A percentile compares a stretch with the other conserved stretches of the same genome.
phyloP scores from a whole-genome alignment of 1,140 invertebrate species.

The Camponotus pennsylvanicus region DNA sequence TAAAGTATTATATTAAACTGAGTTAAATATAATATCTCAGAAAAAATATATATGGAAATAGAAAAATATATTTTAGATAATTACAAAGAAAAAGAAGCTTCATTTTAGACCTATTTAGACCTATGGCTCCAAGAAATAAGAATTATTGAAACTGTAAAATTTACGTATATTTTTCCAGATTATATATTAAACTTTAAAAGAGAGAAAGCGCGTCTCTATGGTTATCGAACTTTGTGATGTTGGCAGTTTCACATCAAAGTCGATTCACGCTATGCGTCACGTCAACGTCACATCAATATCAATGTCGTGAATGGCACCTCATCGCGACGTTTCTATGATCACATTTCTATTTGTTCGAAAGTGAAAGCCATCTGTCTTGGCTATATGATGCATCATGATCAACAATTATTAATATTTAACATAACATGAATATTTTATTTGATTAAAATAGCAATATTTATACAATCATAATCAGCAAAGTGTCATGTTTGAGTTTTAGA shows the following conservation, averaged over 20 bases:
- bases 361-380: slow-evolving; percentile 3
- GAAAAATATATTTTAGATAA: neutral
- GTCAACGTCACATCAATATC: slow-evolving; percentile 32
- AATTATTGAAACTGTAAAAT: neutral
- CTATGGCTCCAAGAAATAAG: neutral
- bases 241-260: slow-evolving; percentile 10
- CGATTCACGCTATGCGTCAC: slow-evolving; percentile 11
- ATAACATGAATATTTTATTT: neutral
- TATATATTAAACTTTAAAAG: neutral
- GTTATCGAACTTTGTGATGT: neutral
- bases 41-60: neutral
- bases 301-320: slow-evolving; percentile 1
- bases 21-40: neutral
- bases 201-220: neutral
- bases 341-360: slow-evolving; percentile 34
- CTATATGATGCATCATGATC: neutral
- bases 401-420: neutral
- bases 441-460: neutral
- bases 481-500: neutral
- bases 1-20: neutral
- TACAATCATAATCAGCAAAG: neutral
- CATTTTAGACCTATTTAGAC: neutral
- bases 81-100: neutral
- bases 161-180: neutral
- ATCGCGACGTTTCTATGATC: slow-evolving; percentile 13